Percentiles rank a stretch among this genome's conserved stretches.
Evolutionary conservation across 2,797 vertebrate species (phyloP).

Genomic region (Anabacerthia variegaticeps): DNA sequence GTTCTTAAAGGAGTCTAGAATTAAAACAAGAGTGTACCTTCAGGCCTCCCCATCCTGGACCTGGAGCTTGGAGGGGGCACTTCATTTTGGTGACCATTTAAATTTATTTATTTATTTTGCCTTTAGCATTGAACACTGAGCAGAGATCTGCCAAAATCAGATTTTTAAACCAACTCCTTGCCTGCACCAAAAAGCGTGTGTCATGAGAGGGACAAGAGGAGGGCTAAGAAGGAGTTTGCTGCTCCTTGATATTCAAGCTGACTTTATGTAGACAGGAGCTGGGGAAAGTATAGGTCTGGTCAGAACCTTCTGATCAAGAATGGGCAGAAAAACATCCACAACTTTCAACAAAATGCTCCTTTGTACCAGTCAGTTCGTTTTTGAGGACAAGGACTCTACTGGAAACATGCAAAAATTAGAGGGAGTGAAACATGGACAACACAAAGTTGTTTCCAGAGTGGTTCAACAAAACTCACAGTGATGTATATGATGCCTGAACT

Average conservation of each 20-base stretch:
- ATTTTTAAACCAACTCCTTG: not conserved
- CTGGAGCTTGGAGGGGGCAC: not conserved
- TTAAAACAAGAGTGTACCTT: not conserved
- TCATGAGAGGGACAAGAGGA: not conserved
- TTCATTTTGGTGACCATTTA: not conserved
- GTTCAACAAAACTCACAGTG: not conserved
- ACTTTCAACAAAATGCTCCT: not conserved
- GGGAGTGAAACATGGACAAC: not conserved
- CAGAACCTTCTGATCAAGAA: not conserved
- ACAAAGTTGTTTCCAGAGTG: not conserved
- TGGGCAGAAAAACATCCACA: not conserved
- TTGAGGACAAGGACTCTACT: not conserved
- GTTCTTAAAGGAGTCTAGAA: constrained; percentile 7
- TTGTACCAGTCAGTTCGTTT: not conserved
- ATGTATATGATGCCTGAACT: not conserved
- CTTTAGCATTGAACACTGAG: not conserved
- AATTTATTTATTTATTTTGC: not conserved
- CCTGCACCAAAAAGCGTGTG: not conserved
- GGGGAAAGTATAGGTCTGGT: not conserved
- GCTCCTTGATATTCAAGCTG: not conserved
- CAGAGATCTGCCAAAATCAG: not conserved
- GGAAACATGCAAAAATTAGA: not conserved
- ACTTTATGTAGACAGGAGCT: not conserved
- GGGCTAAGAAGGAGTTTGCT: not conserved
- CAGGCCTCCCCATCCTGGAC: not conserved